Conservation (phyloP, 2,113 vertebrate species). For the Silurus meridionalis region DNA sequence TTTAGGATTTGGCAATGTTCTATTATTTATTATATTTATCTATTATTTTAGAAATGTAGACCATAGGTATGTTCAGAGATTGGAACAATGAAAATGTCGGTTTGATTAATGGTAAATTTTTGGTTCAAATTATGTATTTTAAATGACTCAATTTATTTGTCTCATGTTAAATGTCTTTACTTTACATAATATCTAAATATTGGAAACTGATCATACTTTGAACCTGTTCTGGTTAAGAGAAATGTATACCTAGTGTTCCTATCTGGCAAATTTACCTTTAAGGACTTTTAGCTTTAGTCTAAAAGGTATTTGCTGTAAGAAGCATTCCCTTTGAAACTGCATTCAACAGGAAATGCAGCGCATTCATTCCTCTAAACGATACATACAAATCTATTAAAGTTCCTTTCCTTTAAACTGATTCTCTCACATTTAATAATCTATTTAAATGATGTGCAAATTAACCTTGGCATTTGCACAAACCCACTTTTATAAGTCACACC, state of each 20-base stretch:
- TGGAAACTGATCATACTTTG: background rate
- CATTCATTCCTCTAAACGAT: conserved; percentile 50
- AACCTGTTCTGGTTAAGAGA: conserved; percentile 6
- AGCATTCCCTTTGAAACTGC: conserved; percentile 41
- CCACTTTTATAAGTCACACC: conserved; percentile 60
- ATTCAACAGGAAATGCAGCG: conserved; percentile 33
- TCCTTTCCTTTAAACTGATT: conserved; percentile 62
- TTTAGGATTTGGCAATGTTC: background rate
- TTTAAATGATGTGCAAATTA: conserved; percentile 74
- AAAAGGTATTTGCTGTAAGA: conserved; percentile 21
- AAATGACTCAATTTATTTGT: background rate
- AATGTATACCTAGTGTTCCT: background rate
- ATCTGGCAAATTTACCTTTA: conserved; percentile 34
- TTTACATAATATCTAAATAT: background rate
- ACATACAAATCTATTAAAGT: conserved; percentile 51
- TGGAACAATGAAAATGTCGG: background rate
- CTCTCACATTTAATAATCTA: conserved; percentile 66
- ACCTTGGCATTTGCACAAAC: conserved; percentile 71
- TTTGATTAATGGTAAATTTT: background rate
- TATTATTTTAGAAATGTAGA: background rate
- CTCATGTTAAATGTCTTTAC: background rate
- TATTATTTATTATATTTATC: background rate
- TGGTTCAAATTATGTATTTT: background rate
- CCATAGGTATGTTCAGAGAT: background rate
- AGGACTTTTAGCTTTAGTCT: conserved; percentile 32